Percentiles rank a stretch among this genome's conserved stretches.
These are phyloP conservation scores for Gari tellinella DNA, from an alignment of 2,888 invertebrate genomes.

Conservation along the genomic window DNA sequence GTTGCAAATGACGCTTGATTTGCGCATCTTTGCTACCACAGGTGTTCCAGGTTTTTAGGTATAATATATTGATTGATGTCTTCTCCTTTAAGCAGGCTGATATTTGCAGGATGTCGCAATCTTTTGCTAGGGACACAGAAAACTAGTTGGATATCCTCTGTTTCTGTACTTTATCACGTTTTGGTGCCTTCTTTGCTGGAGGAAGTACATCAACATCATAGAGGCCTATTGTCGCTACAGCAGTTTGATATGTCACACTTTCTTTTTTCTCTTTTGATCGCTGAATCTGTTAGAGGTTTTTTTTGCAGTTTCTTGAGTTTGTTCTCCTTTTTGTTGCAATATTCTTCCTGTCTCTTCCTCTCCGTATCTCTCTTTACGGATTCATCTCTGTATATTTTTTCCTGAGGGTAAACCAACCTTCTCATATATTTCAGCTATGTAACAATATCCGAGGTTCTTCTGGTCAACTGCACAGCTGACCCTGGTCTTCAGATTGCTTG, in stretches of 20 bases:
- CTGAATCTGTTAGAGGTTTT: neutral
- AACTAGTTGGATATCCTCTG: neutral
- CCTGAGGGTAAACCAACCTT: slow-evolving; percentile 16
- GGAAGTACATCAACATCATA: slow-evolving; percentile 2
- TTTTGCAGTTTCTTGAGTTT: slow-evolving; percentile 9
- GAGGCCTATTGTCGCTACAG: neutral
- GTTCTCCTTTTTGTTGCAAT: neutral
- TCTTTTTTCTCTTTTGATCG: slow-evolving; percentile 8
- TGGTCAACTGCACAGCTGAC: slow-evolving; percentile 27
- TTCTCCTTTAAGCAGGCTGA: slow-evolving; percentile 1
- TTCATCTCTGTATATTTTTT: neutral
- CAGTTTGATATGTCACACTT: slow-evolving; percentile 19
- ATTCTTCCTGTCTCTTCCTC: slow-evolving; percentile 3
- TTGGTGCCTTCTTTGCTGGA: neutral
- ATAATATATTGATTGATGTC: slow-evolving; percentile 14
- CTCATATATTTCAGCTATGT: slow-evolving; percentile 11
- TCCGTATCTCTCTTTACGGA: slow-evolving; percentile 3
- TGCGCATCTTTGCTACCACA: too few relatives aligned
- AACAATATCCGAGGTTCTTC: slow-evolving; percentile 11
- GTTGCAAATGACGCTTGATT: too few relatives aligned
- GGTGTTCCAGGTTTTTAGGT: slow-evolving; percentile 8
- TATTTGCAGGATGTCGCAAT: slow-evolving; percentile 16
- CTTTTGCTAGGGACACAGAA: slow-evolving; percentile 19
- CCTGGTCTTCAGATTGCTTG: slow-evolving; percentile 2
- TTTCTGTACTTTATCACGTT: neutral